Evolutionary conservation across 2,888 invertebrate species (phyloP).

Genomic region (Parthenolecanium corni): DNA sequence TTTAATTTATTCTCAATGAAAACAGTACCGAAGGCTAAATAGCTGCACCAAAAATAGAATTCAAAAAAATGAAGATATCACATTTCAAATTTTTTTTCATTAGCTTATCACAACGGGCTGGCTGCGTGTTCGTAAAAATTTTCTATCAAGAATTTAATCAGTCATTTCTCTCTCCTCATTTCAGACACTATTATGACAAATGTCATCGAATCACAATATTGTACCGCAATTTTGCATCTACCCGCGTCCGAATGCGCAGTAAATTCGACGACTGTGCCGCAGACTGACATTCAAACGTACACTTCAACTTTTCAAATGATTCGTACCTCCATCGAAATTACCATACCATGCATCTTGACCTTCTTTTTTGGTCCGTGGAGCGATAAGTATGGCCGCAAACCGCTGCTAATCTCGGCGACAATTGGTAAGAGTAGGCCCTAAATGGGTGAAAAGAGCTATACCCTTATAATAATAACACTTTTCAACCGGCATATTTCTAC

Average conservation of each 20-base stretch:
- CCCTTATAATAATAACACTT: too few species aligned
- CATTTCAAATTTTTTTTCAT: too few species aligned
- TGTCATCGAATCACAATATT: constrained; percentile 13
- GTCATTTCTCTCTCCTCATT: neutral
- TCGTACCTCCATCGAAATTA: constrained; percentile 50
- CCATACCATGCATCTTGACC: constrained; percentile 55
- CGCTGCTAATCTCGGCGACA: constrained; percentile 52
- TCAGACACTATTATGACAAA: constrained; percentile 1
- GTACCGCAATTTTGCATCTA: neutral
- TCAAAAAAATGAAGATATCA: too few species aligned
- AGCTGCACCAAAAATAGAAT: too few species aligned
- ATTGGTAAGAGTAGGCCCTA: constrained; percentile 41
- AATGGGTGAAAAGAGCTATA: neutral
- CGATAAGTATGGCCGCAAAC: constrained; percentile 63
- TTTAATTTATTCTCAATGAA: too few species aligned
- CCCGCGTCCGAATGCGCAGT: neutral
- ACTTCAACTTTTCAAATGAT: constrained; percentile 40
- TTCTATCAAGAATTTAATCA: too few species aligned
- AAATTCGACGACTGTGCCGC: neutral
- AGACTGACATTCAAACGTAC: neutral
- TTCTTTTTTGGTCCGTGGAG: constrained; percentile 72
- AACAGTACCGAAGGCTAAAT: too few species aligned
- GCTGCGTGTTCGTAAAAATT: too few species aligned
- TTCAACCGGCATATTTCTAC: too few species aligned
- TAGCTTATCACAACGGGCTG: too few species aligned